Evolutionary conservation across 92 coral and sea anemone species (phyloP), one percentile per base, ranked within the genome.

Genomic region (Paragorgia papillata): DNA sequence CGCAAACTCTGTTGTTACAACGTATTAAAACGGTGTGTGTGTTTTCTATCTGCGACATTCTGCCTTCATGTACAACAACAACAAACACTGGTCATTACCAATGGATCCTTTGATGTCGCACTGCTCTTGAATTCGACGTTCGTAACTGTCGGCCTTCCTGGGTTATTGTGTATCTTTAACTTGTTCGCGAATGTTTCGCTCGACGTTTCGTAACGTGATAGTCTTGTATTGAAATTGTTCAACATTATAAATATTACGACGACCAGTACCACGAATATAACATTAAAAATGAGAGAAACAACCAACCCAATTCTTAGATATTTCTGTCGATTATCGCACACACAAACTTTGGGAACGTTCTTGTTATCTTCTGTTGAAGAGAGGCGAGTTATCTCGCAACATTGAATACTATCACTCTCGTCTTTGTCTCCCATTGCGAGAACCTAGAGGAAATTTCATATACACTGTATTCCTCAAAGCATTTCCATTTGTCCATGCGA

Each of bases 231-330:
- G 56, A 90, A 75, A 78, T 89, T 82, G 70, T 81, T 80, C 58
- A 89, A 76, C 88, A 78, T 83, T 46, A 89, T 62, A 78, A 94
- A 94, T 67, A 94, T 86, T 46, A 94, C 79, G 80, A 87, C 95
- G 74, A 94, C 88, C 48, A 90, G 86, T 54, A 67, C 88, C 62
- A 91, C 85, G 80, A 94, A 89, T 73, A 87, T 86, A 67, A 89
- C 71, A 83, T 94, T 95, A 43, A 92, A 62, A 66, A 92, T 65
- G 57, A 90, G 75, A 29, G 95, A 91, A 25, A 95, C 33, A 71
- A 71, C 30, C 78, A 71, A 54, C 32, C 78, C 78, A 27, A 71
- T 29, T 24, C 31, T 71, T 30, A 71, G 48, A 18, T 35, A 71
- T 34, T 35, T 35, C 51, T 27, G 49, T 37, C 78, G 78, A n/a